phyloP scores from a whole-genome alignment of 1,140 invertebrate genomes.

The Rhagoletis pomonella region DNA sequence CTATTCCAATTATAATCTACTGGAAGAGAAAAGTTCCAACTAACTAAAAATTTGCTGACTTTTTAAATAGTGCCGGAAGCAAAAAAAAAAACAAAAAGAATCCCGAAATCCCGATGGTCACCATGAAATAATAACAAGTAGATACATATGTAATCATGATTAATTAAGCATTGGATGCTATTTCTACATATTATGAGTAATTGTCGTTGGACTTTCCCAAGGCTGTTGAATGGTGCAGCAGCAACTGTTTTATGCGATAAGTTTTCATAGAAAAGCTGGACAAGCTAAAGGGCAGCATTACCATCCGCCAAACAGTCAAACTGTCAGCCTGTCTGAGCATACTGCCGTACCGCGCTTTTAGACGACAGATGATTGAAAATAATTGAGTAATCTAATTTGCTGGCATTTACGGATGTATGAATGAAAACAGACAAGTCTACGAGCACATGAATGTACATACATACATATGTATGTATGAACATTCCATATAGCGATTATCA shows the following conservation, averaged over 20 bases:
- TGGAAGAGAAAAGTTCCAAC: too few species aligned
- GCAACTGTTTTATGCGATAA: conserved; percentile 8
- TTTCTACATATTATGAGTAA: neutral
- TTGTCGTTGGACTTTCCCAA: conserved; percentile 1
- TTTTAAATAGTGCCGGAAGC: too few species aligned
- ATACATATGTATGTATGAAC: neutral
- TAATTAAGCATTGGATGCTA: too few species aligned
- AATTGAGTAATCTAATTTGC: conserved; percentile 38
- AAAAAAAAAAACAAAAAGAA: neutral
- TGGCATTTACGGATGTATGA: neutral
- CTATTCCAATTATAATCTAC: too few species aligned
- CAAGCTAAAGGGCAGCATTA: neutral
- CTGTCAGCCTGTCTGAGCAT: neutral
- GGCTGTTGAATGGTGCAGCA: neutral
- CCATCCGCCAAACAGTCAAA: neutral
- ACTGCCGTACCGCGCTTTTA: neutral
- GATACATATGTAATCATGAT: too few species aligned
- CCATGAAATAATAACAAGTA: neutral
- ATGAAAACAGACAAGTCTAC: too few species aligned
- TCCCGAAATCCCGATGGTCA: neutral
- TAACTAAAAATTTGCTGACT: too few species aligned
- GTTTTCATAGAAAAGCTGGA: neutral
- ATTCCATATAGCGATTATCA: too few species aligned
- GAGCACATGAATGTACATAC: neutral
- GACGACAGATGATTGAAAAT: neutral